phyloP scores from a whole-genome alignment of 1,140 invertebrate genomes.

The Megathymus violae region DNA sequence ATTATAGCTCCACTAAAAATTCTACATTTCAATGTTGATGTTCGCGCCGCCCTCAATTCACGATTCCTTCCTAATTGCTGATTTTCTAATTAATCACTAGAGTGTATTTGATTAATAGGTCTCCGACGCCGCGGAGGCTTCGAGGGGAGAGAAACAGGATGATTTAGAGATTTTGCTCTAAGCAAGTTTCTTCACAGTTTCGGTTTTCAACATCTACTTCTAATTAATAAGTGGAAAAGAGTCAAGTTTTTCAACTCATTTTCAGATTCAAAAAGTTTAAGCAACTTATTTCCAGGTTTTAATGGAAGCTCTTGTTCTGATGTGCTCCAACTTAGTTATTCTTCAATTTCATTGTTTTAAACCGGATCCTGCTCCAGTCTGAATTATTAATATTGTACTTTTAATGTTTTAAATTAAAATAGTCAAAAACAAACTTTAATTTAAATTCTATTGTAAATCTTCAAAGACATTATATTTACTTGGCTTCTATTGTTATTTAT shows the following conservation, averaged over 20 bases:
- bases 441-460: not conserved
- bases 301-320: conserved; percentile 34
- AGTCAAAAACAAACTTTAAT: conserved; percentile 14
- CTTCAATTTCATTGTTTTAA: conserved; percentile 29
- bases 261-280: conserved; percentile 23
- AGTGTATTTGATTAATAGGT: conserved; percentile 78
- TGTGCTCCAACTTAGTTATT: conserved; percentile 24
- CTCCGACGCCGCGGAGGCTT: conserved; percentile 50
- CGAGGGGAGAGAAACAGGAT: conserved; percentile 46
- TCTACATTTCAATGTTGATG: conserved; percentile 13
- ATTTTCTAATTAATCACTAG: conserved; percentile 80
- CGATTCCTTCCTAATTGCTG: conserved; percentile 68
- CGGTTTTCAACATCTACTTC: conserved; percentile 29
- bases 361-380: conserved; percentile 14
- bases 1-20: conserved; percentile 21
- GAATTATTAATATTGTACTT: conserved; percentile 24
- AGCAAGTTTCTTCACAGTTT: conserved; percentile 41
- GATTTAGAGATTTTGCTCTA: conserved; percentile 67
- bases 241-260: conserved; percentile 34
- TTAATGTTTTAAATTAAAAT: not conserved
- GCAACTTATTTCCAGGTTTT: conserved; percentile 32
- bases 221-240: conserved; percentile 36
- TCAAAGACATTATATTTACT: not conserved
- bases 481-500: conserved; percentile 1
- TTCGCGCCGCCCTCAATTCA: conserved; percentile 37